A percentile compares a stretch with the other conserved stretches of the same genome.
Conservation (phyloP, 2,888 invertebrate genomes). For the Conistra vaccinii region DNA sequence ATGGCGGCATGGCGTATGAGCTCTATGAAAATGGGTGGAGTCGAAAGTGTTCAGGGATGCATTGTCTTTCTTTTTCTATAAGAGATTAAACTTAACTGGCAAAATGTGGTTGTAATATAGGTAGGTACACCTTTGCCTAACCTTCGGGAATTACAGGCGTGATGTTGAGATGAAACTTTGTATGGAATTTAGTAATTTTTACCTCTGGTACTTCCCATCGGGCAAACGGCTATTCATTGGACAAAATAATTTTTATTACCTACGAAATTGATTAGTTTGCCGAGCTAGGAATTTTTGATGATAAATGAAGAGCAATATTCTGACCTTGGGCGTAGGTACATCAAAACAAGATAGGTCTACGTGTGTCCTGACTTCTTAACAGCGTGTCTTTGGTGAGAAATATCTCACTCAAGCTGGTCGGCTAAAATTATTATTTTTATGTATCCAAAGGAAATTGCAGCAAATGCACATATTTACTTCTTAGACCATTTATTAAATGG, state of each 20-base stretch:
- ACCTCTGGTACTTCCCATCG: not conserved
- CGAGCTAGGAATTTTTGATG: not conserved
- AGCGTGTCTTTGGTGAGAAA: not conserved
- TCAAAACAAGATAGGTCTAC: constrained; percentile 6
- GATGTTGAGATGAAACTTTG: not conserved
- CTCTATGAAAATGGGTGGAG: too few species aligned
- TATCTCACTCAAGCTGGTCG: not conserved
- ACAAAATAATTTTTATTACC: not conserved
- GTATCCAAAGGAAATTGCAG: too few species aligned
- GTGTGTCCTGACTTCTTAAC: not conserved
- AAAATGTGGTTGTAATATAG: too few species aligned
- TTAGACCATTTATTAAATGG: too few species aligned
- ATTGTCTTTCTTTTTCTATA: too few species aligned
- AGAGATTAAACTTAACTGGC: not conserved
- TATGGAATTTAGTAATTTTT: not conserved
- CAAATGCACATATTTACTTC: too few species aligned
- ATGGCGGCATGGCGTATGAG: too few species aligned
- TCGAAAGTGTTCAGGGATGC: too few species aligned
- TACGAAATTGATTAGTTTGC: not conserved
- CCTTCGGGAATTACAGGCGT: too few species aligned
- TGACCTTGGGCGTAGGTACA: not conserved
- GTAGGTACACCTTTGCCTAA: too few species aligned
- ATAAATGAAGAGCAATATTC: constrained; percentile 1
- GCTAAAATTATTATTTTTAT: too few species aligned
- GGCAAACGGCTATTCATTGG: not conserved